These are phyloP conservation scores for Notoglanidium macrostoma DNA, from an alignment of 2,797 vertebrate genomes.

Conservation along the genomic window DNA sequence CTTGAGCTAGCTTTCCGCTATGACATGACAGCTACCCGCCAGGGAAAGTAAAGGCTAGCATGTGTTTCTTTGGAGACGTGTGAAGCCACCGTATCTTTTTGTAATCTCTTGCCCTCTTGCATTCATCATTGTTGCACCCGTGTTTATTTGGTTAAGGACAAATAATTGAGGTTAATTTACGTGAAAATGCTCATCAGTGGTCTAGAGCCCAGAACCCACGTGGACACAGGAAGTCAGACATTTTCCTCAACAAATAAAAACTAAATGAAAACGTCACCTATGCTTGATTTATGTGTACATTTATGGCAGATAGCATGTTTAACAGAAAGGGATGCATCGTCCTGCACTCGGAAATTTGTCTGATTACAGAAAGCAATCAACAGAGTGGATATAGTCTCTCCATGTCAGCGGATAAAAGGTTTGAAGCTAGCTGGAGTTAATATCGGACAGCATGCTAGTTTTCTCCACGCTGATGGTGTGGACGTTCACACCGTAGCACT, in stretches of 20 bases:
- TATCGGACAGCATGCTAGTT: neutral
- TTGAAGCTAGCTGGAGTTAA: neutral
- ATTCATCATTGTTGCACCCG: neutral
- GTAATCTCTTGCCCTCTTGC: conserved; percentile 9
- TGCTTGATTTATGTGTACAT: too few relatives aligned
- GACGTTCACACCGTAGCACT: neutral
- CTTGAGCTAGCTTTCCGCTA: neutral
- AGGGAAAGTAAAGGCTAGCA: neutral
- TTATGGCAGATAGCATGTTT: neutral
- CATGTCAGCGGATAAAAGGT: neutral
- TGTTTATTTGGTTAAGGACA: neutral
- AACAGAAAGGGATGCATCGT: neutral
- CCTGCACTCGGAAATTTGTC: neutral
- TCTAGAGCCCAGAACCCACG: neutral
- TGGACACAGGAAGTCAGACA: neutral
- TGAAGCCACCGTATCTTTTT: neutral
- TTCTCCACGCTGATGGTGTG: neutral
- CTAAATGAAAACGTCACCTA: neutral
- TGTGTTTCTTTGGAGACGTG: conserved; percentile 34
- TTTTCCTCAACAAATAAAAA: neutral
- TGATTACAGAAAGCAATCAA: neutral
- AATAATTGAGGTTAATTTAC: neutral
- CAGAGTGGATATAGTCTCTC: neutral
- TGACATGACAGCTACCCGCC: neutral
- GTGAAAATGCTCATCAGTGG: neutral